Evolutionary conservation across 2,888 invertebrate genomes (phyloP), one percentile per base, ranked within the genome.

Genomic region (Brachypterus glaber): DNA sequence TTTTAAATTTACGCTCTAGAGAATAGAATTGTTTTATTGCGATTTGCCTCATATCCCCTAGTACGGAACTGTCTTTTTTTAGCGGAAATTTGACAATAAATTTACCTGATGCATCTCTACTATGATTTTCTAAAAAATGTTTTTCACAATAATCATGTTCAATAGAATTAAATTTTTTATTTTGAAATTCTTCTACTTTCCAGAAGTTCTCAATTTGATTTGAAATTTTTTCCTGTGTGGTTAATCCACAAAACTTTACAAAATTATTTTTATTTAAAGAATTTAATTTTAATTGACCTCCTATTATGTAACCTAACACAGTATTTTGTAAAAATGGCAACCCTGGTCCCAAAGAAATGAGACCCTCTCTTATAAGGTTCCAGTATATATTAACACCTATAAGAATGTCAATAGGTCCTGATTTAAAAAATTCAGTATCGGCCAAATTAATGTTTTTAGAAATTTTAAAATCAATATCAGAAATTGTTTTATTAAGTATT

Each of bases 111-210:
- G 21, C 5, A 9, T 21, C 9, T 21, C 9, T 5, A 7, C 9
- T 21, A 21, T 21, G 9, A 21, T 5, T 21, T 5, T 21, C 9
- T 7, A 21, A 9, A 21, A 21, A 21, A 9, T 21, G 21, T 7
- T 21, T 21, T 21, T 21, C 21, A 21, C 21, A 9, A 21, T 7
- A 21, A 7, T 5, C 5, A 5, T 21, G 7, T 21, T 21, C 7
- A 7, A 7, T 21, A 7, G 21, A 7, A 21, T 21, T 7, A 21
- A 21, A 21, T 7, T 7, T 21, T 21, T 8, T 59, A 61, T 35
- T 37, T 40, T 3, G 36, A 47, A 14, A 5, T 37, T 1, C 43
- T 43, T 16, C 21, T 21, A 21, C 21, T 21, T 9, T 5, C 21
- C 21, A 21, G 21, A 21, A 21, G 9, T 21, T 21, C 9, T 21